Evolutionary conservation across 1,140 invertebrate species (phyloP).

Genomic region (Dreissena rostriformis): DNA sequence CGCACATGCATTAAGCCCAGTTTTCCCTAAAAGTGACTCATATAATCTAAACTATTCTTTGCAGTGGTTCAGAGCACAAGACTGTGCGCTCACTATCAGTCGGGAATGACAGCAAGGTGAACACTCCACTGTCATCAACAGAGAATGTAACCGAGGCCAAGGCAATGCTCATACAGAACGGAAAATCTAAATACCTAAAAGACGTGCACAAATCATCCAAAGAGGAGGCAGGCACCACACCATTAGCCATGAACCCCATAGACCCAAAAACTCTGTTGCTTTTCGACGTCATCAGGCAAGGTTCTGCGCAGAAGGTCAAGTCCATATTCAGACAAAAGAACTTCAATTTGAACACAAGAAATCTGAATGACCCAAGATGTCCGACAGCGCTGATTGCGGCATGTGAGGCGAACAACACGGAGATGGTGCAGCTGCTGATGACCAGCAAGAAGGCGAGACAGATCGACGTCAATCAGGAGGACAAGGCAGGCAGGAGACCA

Average conservation of each 20-base stretch:
- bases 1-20: no score
- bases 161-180: conserved; percentile 15
- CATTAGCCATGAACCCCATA: conserved; percentile 7
- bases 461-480: conserved; percentile 73
- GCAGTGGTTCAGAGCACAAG: no score
- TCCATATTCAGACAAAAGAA: conserved; percentile 55
- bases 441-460: conserved; percentile 63
- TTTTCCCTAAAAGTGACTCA: no score
- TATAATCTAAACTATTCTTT: no score
- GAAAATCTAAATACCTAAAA: conserved; percentile 12
- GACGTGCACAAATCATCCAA: not conserved
- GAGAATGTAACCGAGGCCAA: not conserved
- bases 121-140: not conserved
- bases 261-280: conserved; percentile 51
- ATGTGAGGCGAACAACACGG: conserved; percentile 64
- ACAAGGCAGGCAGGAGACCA: conserved; percentile 67
- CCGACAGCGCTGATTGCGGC: conserved; percentile 72
- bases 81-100: no score
- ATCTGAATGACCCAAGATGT: conserved; percentile 61
- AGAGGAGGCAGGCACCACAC: not conserved
- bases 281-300: conserved; percentile 57
- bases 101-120: no score
- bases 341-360: conserved; percentile 65
- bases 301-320: conserved; percentile 58
- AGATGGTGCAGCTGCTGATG: conserved; percentile 70